Evolutionary conservation across 92 coral and sea anemone species (phyloP).

Genomic region (Blastomussa wellsi): DNA sequence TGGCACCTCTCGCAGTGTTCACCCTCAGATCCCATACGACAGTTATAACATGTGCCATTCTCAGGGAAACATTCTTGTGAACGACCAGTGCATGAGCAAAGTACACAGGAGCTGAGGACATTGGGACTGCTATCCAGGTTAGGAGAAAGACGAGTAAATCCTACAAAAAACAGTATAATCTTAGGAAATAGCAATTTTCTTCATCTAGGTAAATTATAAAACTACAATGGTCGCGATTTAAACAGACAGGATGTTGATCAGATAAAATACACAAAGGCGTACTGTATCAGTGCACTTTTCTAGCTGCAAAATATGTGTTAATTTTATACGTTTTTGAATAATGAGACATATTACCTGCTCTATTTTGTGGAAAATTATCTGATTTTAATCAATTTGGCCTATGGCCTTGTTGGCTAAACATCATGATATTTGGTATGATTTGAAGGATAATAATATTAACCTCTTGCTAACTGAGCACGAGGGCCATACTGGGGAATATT

Average conservation of each 20-base stretch:
- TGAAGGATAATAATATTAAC: no score
- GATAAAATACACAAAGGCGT: no score
- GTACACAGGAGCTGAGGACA: constrained; percentile 56
- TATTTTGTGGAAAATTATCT: no score
- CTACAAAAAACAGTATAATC: not conserved
- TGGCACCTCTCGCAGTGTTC: constrained; percentile 75
- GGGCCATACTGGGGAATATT: no score
- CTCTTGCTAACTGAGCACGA: no score
- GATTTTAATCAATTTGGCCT: no score
- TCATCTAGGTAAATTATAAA: not conserved
- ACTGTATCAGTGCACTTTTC: no score
- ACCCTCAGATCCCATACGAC: constrained; percentile 89
- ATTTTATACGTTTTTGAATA: no score
- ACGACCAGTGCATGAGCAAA: constrained; percentile 79
- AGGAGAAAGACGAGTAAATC: constrained; percentile 25
- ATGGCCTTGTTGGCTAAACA: no score
- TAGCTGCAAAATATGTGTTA: no score
- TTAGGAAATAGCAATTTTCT: not conserved
- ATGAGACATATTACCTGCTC: no score
- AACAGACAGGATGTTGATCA: not conserved
- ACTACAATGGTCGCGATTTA: not conserved
- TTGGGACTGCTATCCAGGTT: not conserved
- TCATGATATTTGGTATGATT: no score
- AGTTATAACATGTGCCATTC: constrained; percentile 78
- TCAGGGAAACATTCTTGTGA: constrained; percentile 81